Evolutionary conservation across 2,113 vertebrate species (phyloP), one percentile per base, ranked within the genome.

Genomic region (Micronisus gabar): DNA sequence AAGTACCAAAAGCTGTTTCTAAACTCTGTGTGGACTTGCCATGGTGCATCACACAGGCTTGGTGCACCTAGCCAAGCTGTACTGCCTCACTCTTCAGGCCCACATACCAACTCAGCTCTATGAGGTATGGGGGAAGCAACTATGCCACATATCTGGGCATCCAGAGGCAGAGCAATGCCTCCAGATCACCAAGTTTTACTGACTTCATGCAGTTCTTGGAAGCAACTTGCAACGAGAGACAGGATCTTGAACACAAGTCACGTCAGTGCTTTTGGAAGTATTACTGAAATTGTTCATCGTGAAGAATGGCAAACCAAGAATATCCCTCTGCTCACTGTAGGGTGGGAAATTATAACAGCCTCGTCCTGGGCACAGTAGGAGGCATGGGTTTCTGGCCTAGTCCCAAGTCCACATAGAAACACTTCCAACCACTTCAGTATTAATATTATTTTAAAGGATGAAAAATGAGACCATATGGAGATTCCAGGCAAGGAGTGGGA

Each of bases 81-180:
- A 0, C 7, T 43, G 56, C 45, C 3, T 0, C 21, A 0, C 8
- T 30, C 9, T 20, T 43, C 6, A 12, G 66, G 29, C 41, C 16
- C 23, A 12, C 2, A 0, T 2, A 6, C 1, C 5, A 0, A 9
- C 36, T 76, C 58, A 30, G 15, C 53, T 32, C 25, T 10, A 0
- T 1, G 38, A 26, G 17, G 8, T 23, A 0, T 0, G 7, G 29
- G 7, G 13, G 10, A 47, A 45, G 11, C 8, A 47, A 22, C 6
- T 1, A 1, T 4, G 9, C 10, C 41, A 8, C 25, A 5, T 18
- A 34, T 6, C 29, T 15, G 40, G 17, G 29, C 38, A 50, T 22
- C 43, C 53, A 38, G 43, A 40, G 20, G 30, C n/a, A 93, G 34
- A 61, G 23, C 5, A 29, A 12, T 18, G 26, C 40, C n/a, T 47